Evolutionary conservation across 2,888 invertebrate species (phyloP), one percentile per base, ranked within the genome.

Genomic region (Junonia oenone): DNA sequence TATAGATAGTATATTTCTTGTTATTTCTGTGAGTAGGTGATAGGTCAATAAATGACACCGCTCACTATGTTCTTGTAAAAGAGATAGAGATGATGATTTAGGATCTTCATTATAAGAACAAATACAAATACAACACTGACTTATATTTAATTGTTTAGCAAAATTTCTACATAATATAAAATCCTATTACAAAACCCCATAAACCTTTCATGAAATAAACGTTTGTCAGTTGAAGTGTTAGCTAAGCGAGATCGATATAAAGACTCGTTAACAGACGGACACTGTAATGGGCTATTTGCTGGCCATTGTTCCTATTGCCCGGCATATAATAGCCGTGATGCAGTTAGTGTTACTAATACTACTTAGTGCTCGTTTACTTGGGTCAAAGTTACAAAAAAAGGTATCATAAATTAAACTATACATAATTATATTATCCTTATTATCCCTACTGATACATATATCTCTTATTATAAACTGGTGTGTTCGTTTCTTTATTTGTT

Each of bases 261-360:
- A 48, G 46, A 33, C 15, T 47, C 6, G 40, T 43, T 22, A 47
- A 54, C 54, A 43, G 26, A 19, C 47, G 48, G 47, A 47, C 54
- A 40, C 6, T 27, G 22, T 54, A 54, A 54, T 48, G 22, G 38
- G 22, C 14, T 47, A 19, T 53, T 47, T 38, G 52, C 19, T 53
- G 9, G 31, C 54, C 40, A 54, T 54, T 54, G 54, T 54, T 54
- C 26, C 29, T 17, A 19, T 11, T 6, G 27, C 31, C 9, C n/a
- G 37, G 13, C 19, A 15, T 19, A 37, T 11, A n/a, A n/a, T n/a
- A 17, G 37, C 40, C 31, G 15, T 15, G 29, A 15, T 5, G 6
- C 11, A 29, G 8, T 14, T 22, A 2, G 4, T 9, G 11, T 1
- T 9, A 38, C 15, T 29, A 3, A 9, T 9, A 8, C 15, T 17